Percentiles rank a stretch among this genome's conserved stretches.
Conservation (phyloP, 2,888 invertebrate species). For the Eristalis intricaria region DNA sequence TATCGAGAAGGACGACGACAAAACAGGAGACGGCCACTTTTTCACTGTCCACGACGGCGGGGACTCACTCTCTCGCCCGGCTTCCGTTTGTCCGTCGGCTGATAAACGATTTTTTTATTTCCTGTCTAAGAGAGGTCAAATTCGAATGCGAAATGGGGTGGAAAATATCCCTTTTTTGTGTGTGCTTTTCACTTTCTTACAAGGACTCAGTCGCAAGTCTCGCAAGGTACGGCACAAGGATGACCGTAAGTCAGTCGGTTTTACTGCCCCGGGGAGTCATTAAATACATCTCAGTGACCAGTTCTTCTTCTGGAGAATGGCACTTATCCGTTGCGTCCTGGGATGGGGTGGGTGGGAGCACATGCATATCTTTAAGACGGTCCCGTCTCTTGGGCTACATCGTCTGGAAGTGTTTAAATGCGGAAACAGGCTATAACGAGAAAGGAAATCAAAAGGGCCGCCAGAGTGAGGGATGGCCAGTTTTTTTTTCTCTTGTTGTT, state of each 20-base stretch:
- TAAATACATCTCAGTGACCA: conserved; percentile 69
- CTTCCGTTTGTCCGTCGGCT: conserved; percentile 55
- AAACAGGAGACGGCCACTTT: conserved; percentile 28
- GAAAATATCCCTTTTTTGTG: conserved; percentile 47
- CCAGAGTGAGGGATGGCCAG: not conserved
- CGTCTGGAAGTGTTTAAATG: not conserved
- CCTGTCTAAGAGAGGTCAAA: conserved; percentile 43
- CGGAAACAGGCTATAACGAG: not conserved
- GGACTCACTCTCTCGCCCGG: not conserved
- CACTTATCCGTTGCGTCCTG: not conserved
- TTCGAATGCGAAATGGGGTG: conserved; percentile 65
- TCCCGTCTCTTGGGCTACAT: not conserved
- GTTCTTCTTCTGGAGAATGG: conserved; percentile 38
- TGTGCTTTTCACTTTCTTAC: not conserved
- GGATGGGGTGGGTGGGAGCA: not conserved
- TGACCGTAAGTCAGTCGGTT: conserved; percentile 3
- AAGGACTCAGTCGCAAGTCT: conserved; percentile 20
- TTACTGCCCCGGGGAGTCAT: conserved; percentile 63
- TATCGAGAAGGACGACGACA: conserved; percentile 52
- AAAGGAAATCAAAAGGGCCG: not conserved
- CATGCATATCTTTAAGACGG: not conserved
- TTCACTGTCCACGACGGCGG: not conserved
- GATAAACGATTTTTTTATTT: conserved; percentile 64
- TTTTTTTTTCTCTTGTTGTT: not conserved
- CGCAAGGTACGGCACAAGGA: conserved; percentile 2